phyloP scores from a whole-genome alignment of 2,797 vertebrate genomes.

The Periophthalmus magnuspinnatus region DNA sequence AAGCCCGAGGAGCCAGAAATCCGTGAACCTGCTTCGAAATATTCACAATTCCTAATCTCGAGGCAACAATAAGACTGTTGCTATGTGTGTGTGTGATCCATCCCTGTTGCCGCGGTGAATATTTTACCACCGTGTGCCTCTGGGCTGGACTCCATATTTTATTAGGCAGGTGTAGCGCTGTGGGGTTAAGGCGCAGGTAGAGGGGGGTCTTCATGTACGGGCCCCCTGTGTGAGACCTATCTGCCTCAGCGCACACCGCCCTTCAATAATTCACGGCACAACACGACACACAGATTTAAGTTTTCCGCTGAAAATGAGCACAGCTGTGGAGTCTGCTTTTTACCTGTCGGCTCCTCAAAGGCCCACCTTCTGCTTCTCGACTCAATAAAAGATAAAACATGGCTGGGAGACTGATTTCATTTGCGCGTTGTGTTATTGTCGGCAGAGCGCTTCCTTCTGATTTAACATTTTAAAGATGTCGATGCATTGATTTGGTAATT shows the following conservation, averaged over 20 bases:
- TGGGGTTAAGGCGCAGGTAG: slow-evolving; percentile 9
- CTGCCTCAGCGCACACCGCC: slow-evolving; percentile 18
- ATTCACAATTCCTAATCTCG: slow-evolving; percentile 8
- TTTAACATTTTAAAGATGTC: slow-evolving; percentile 20
- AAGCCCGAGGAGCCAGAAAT: neutral
- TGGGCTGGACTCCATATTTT: slow-evolving; percentile 34
- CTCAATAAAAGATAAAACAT: slow-evolving; percentile 50
- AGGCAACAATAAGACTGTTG: slow-evolving; percentile 23
- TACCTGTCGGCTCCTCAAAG: slow-evolving; percentile 22
- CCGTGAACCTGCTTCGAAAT: neutral
- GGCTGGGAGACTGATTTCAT: slow-evolving; percentile 21
- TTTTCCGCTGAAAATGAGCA: slow-evolving; percentile 39
- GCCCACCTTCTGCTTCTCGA: slow-evolving; percentile 13
- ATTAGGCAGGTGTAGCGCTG: slow-evolving; percentile 33
- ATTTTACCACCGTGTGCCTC: slow-evolving; percentile 39
- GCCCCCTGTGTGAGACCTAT: slow-evolving; percentile 14
- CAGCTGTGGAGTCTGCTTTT: slow-evolving; percentile 25
- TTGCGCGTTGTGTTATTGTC: slow-evolving; percentile 13
- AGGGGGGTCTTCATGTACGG: slow-evolving; percentile 4
- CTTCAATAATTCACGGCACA: slow-evolving; percentile 54
- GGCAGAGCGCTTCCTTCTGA: slow-evolving; percentile 1
- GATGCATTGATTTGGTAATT: slow-evolving; percentile 18
- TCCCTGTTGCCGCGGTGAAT: slow-evolving; percentile 36
- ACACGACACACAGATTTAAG: slow-evolving; percentile 44
- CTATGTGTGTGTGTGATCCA: slow-evolving; percentile 16